Evolutionary conservation across 2,113 vertebrate genomes (phyloP).

Genomic region (Bubo blakistoni): DNA sequence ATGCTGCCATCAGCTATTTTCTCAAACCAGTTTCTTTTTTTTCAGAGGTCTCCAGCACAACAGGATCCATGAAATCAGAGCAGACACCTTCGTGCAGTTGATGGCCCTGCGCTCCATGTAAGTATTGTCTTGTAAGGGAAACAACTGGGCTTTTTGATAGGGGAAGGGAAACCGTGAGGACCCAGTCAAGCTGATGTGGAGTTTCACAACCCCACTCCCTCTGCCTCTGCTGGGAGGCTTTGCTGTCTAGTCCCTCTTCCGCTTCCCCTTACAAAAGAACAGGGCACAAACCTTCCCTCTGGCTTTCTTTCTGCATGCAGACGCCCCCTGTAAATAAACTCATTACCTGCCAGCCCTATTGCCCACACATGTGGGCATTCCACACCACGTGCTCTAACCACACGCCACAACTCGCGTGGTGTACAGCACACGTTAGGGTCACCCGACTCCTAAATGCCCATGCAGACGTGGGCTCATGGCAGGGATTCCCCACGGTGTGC

Average conservation of each 20-base stretch:
- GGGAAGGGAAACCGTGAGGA: background rate
- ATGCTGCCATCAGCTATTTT: background rate
- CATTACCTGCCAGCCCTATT: background rate
- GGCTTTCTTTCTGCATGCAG: background rate
- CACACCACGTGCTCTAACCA: background rate
- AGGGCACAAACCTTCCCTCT: background rate
- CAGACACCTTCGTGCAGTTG: slow-evolving; percentile 88
- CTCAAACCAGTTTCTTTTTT: slow-evolving; percentile 55
- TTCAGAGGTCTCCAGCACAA: slow-evolving; percentile 91
- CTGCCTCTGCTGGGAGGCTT: background rate
- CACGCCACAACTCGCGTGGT: rapidly evolving
- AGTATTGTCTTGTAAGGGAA: slow-evolving; percentile 55
- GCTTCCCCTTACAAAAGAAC: background rate
- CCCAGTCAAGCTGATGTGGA: background rate
- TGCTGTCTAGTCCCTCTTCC: background rate
- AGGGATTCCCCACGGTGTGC: rapidly evolving
- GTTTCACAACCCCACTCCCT: background rate
- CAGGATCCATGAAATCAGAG: slow-evolving; percentile 82
- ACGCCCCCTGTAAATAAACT: background rate
- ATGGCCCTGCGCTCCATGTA: slow-evolving; percentile 83
- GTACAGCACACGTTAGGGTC: background rate
- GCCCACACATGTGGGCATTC: background rate
- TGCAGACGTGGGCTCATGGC: background rate
- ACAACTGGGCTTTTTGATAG: background rate
- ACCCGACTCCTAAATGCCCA: background rate